Conservation (phyloP, 2,113 vertebrate species). For the Geothlypis trichas region DNA sequence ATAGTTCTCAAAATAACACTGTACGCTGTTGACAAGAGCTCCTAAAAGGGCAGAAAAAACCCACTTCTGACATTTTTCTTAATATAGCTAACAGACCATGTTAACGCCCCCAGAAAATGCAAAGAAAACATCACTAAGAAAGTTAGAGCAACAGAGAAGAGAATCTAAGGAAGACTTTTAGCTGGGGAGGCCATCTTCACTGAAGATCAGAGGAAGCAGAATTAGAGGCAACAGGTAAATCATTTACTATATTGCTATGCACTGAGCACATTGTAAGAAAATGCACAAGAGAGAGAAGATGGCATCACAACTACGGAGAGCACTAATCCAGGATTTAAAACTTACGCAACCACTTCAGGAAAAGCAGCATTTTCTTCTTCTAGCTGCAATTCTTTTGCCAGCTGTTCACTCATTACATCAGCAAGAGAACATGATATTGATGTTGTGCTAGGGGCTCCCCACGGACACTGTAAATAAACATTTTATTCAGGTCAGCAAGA, state of each 20-base stretch:
- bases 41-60: neutral
- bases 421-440: conserved; percentile 84
- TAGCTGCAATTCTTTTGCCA: conserved; percentile 87
- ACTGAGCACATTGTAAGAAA: neutral
- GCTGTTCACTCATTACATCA: conserved; percentile 97
- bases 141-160: neutral
- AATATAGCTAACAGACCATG: neutral
- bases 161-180: neutral
- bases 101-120: neutral
- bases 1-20: neutral
- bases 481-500: neutral
- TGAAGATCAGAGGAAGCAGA: neutral
- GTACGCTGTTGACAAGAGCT: neutral
- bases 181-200: neutral
- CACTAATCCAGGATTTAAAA: conserved; percentile 33
- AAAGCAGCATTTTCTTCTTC: conserved; percentile 83
- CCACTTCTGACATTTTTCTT: neutral
- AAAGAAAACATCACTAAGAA: neutral
- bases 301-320: neutral
- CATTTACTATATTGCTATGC: neutral
- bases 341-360: conserved; percentile 79
- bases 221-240: neutral
- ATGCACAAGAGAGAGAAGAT: neutral
- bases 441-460: conserved; percentile 76
- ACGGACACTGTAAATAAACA: conserved; percentile 82